phyloP scores from a whole-genome alignment of 1,140 invertebrate genomes.

The Leptopilina clavipes region DNA sequence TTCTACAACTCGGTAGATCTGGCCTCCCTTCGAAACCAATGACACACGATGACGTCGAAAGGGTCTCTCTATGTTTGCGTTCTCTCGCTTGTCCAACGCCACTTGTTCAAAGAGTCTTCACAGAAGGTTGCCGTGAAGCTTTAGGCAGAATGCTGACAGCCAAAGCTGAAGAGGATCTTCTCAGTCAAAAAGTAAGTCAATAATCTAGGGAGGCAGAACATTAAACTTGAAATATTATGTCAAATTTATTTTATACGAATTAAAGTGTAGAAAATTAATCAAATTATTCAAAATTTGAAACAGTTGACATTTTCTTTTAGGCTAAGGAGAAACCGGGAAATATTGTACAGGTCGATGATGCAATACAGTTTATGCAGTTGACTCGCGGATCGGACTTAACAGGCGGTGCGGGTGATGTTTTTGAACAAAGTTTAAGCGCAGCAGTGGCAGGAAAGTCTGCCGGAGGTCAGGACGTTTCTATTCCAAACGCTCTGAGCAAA shows the following conservation, averaged over 20 bases:
- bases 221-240: too few species aligned
- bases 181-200: constrained; percentile 72
- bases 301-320: constrained; percentile 55
- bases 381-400: constrained; percentile 83
- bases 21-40: constrained; percentile 84
- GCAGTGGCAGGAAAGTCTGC: constrained; percentile 84
- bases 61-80: constrained; percentile 88
- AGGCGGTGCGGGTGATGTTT: constrained; percentile 90
- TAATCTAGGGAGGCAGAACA: too few species aligned
- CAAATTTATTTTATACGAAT: too few species aligned
- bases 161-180: constrained; percentile 85
- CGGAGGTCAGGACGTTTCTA: constrained; percentile 73
- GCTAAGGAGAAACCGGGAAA: constrained; percentile 83
- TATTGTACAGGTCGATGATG: constrained; percentile 89
- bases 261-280: too few species aligned
- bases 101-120: constrained; percentile 85
- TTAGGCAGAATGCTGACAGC: constrained; percentile 90
- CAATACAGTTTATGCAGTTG: constrained; percentile 90
- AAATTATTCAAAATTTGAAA: too few species aligned
- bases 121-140: constrained; percentile 85
- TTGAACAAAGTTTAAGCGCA: constrained; percentile 95
- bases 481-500: constrained; percentile 84
- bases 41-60: constrained; percentile 96
- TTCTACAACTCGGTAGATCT: constrained; percentile 85
- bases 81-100: constrained; percentile 86